These are phyloP conservation scores for Philonicus albiceps DNA, from an alignment of 2,888 invertebrate genomes.

Conservation along the genomic window DNA sequence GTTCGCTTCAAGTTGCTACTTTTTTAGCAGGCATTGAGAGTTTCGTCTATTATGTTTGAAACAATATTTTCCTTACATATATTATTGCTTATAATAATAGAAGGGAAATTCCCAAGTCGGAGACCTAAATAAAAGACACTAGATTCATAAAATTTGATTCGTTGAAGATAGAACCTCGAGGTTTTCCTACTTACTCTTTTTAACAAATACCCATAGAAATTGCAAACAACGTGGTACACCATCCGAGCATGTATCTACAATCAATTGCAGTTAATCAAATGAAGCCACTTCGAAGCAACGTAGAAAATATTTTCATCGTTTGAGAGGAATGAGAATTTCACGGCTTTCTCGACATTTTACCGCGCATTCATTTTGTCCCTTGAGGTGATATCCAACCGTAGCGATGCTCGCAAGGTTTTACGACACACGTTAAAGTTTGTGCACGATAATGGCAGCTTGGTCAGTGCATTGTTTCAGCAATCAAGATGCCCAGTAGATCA, in stretches of 20 bases:
- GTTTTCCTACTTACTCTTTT: background rate
- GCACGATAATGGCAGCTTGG: background rate
- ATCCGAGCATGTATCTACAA: background rate
- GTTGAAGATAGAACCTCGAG: background rate
- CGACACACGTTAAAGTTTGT: background rate
- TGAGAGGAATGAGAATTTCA: background rate
- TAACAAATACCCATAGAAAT: background rate
- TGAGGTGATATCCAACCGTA: background rate
- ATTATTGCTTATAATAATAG: background rate
- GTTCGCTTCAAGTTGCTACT: too few relatives aligned
- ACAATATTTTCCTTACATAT: background rate
- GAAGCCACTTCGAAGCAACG: background rate
- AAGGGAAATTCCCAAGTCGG: background rate
- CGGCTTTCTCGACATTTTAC: slow-evolving; percentile 6
- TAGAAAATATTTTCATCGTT: slow-evolving; percentile 9
- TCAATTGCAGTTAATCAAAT: background rate
- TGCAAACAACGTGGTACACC: background rate
- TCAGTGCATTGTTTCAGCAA: slow-evolving; percentile 9
- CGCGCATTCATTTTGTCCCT: background rate
- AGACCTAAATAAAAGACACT: background rate
- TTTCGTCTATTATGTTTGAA: background rate
- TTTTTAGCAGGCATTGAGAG: background rate
- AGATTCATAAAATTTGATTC: background rate
- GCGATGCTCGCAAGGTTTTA: background rate
- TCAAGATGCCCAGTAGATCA: slow-evolving; percentile 13